Evolutionary conservation across 35 echinoderm and acorn worm species (phyloP).

Genomic region (Ptychodera flava): DNA sequence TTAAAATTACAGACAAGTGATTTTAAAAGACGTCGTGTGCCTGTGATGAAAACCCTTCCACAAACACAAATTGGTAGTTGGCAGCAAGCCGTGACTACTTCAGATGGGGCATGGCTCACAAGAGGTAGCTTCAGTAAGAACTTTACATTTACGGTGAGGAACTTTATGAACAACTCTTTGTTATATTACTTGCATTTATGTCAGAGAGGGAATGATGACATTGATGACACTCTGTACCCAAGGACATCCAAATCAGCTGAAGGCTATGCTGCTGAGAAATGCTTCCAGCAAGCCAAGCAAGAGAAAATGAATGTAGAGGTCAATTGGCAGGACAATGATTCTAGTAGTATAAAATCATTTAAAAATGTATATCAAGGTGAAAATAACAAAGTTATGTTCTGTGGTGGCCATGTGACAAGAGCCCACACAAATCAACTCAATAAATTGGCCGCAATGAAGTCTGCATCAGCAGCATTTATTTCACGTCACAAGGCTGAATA

Average conservation of each 20-base stretch:
- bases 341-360: background rate
- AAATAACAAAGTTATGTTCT: no score
- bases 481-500: no score
- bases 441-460: no score
- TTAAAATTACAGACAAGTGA: no score
- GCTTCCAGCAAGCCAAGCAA: background rate
- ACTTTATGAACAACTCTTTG: background rate
- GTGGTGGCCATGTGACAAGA: no score
- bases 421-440: no score
- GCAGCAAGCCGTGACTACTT: background rate
- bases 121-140: background rate
- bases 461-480: no score
- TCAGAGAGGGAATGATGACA: background rate
- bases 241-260: background rate
- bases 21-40: no score
- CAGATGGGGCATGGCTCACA: background rate
- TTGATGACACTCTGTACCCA: background rate
- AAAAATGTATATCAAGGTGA: background rate
- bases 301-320: background rate
- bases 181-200: background rate
- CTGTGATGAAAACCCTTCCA: background rate
- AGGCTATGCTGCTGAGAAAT: background rate
- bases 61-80: background rate
- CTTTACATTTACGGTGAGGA: background rate
- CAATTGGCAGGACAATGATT: background rate